Evolutionary conservation across 2,113 vertebrate species (phyloP).

Genomic region (Motacilla alba): DNA sequence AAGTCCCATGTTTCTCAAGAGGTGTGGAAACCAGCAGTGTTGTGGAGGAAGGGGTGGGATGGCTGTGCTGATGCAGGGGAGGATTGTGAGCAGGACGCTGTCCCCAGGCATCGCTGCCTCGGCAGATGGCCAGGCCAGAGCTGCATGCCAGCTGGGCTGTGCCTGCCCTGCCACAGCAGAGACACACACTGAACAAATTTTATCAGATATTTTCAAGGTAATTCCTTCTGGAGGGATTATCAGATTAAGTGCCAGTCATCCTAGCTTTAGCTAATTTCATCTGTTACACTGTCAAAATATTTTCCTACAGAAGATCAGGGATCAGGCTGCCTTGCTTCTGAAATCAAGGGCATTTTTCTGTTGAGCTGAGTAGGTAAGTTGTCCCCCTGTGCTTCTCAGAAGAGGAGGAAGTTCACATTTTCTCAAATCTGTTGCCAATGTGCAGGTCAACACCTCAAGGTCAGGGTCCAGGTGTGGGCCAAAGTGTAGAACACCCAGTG

Average conservation of each 20-base stretch:
- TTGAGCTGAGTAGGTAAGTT: background rate
- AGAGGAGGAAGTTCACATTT: background rate
- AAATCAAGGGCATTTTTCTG: background rate
- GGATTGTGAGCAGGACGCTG: background rate
- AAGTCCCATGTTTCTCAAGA: background rate
- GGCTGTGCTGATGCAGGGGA: background rate
- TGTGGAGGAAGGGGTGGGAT: background rate
- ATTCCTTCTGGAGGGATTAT: background rate
- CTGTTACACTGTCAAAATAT: background rate
- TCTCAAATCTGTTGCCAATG: background rate
- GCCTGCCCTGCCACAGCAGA: background rate
- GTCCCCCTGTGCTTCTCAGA: background rate
- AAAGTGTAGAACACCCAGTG: accelerated
- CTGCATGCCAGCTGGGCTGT: background rate
- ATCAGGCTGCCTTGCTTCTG: background rate
- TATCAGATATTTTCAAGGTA: background rate
- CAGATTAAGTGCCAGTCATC: background rate
- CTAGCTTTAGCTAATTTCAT: background rate
- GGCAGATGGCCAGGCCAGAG: background rate
- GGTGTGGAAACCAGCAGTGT: background rate
- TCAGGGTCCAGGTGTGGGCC: background rate
- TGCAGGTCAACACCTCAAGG: background rate
- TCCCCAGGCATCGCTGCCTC: background rate
- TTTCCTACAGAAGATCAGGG: background rate
- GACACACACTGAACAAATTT: background rate